Base-by-base conservation (phyloP, 2,888 invertebrate species). In the Coleophora flavipennella region DNA sequence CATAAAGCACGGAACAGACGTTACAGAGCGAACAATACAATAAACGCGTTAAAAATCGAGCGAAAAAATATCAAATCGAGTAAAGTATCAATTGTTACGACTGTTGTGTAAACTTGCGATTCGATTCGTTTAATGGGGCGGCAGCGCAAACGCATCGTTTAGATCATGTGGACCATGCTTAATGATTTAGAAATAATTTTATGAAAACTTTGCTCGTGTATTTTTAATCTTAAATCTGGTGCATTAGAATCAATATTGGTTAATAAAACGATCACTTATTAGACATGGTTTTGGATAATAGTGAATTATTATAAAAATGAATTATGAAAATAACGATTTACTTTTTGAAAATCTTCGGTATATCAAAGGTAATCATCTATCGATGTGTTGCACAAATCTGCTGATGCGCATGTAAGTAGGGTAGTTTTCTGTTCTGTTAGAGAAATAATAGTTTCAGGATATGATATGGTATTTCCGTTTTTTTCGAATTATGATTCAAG, bases 41-140 rank as follows among this genome's bases (percentile, higher is more conserved):
- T 67, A 60, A 63, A 71, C 65, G 71, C 70, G 73, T 75, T 73
- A 67, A 79, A 79, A 76, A 75, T 68, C 62, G 62, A 60, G 59
- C 53, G 57, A 74, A 77, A 80, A 83, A 80, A 76, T 65, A 59
- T 60, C 62, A 67, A 69, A 75, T 72, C 66, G 66, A 76, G 83
- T 81, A 83, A 83, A 83, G 73, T 70, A 66, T 35, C 70, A 65
- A 74, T 63, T 61, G 62, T 57, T 37, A 44, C 57, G 55, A 59
- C 73, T 80, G 81, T 81, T 81, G 81, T 75, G 79, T 76, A 81
- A 81, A 81, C 81, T 81, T 61, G 55, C 67, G 67, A 80, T 83
- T 77, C 67, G 80, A 70, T 66, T 61, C 73, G 80, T 68, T 71
- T 79, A 79, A 84, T 84, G 83, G 83, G 72, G 67, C 81, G 75